Evolutionary conservation across 2,797 vertebrate genomes (phyloP).

Genomic region (Amblyopsis hoosieri): DNA sequence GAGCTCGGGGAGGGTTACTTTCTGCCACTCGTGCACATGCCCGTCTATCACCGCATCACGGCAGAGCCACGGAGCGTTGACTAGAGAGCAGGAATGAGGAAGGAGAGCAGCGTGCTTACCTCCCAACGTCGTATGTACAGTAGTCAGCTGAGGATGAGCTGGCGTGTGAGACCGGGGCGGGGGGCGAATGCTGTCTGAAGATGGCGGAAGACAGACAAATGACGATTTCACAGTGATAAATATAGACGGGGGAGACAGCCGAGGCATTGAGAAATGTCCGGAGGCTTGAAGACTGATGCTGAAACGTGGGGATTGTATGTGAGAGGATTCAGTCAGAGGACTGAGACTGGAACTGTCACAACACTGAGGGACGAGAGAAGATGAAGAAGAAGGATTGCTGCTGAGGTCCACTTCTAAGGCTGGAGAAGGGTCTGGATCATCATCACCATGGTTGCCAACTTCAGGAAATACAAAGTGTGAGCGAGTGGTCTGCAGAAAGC

Average conservation of each 20-base stretch:
- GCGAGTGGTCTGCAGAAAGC: constrained; percentile 37
- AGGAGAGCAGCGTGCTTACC: constrained; percentile 50
- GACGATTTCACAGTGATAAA: background rate
- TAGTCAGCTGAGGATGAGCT: constrained; percentile 42
- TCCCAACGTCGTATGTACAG: constrained; percentile 43
- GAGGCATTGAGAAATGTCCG: background rate
- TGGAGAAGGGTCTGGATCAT: background rate
- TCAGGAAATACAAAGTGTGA: constrained; percentile 19
- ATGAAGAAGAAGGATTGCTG: background rate
- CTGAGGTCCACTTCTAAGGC: background rate
- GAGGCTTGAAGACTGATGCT: constrained; percentile 8
- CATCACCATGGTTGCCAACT: too few relatives aligned
- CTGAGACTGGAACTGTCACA: background rate
- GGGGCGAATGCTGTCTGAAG: background rate
- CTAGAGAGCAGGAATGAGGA: constrained; percentile 60
- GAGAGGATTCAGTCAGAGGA: constrained; percentile 3
- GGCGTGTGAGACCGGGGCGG: background rate
- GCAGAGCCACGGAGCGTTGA: too few relatives aligned
- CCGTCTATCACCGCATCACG: constrained; percentile 42
- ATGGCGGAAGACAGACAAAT: background rate
- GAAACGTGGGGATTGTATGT: constrained; percentile 28
- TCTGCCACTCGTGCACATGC: constrained; percentile 21
- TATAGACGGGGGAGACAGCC: background rate
- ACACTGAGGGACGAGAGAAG: constrained; percentile 1
- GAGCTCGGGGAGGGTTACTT: constrained; percentile 19